Percentiles rank a stretch among this genome's conserved stretches.
These are phyloP conservation scores for Atrina japonica DNA, from an alignment of 2,888 invertebrate species.

Conservation along the genomic window DNA sequence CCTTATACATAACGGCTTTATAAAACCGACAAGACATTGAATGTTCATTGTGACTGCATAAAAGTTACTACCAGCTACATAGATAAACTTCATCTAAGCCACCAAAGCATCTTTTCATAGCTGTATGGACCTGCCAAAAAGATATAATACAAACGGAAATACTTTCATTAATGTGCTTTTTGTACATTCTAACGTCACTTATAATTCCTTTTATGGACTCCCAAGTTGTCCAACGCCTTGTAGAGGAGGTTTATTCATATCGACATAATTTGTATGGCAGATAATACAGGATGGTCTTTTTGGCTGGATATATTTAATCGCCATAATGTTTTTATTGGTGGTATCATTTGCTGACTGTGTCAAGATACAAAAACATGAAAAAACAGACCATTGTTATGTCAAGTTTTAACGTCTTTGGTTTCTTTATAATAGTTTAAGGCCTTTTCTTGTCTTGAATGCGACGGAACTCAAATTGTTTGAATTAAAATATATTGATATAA, in stretches of 20 bases:
- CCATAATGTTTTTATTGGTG: neutral
- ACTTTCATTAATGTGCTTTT: too few relatives aligned
- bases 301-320: conserved; percentile 11
- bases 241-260: too few relatives aligned
- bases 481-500: conserved; percentile 43
- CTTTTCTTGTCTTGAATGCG: conserved; percentile 34
- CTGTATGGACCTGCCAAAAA: conserved; percentile 10
- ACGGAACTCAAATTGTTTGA: conserved; percentile 28
- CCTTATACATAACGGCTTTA: conserved; percentile 15
- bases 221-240: too few relatives aligned
- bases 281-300: neutral
- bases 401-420: conserved; percentile 36
- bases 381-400: conserved; percentile 23
- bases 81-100: conserved; percentile 19
- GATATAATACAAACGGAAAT: conserved; percentile 4
- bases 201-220: too few relatives aligned
- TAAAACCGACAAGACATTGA: conserved; percentile 13
- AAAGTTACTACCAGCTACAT: conserved; percentile 27
- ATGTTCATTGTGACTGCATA: conserved; percentile 22
- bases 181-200: too few relatives aligned
- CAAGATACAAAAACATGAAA: conserved; percentile 25
- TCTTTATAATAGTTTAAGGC: conserved; percentile 35
- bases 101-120: conserved; percentile 1
- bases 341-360: conserved; percentile 24
- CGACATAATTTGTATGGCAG: too few relatives aligned